Evolutionary conservation across 2,888 invertebrate species (phyloP).

Genomic region (Calameuta filiformis): DNA sequence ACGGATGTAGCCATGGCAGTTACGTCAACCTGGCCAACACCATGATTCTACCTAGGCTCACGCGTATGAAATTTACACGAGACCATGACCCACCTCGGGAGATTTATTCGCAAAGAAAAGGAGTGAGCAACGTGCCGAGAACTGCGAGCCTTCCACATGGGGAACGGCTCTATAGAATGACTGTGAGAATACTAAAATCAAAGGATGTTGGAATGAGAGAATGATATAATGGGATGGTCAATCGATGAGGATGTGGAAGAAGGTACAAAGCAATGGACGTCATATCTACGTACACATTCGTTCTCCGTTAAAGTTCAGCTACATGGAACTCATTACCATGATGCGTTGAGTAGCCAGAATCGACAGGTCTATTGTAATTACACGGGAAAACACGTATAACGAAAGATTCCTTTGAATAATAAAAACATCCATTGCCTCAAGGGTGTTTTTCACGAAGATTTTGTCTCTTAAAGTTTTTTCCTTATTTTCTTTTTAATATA

Average conservation of each 20-base stretch:
- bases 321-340: conserved; percentile 31
- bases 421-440: not conserved
- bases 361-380: not conserved
- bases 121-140: not conserved
- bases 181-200: not conserved
- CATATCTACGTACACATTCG: not conserved
- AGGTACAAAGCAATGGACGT: not conserved
- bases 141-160: not conserved
- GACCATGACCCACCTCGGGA: conserved; percentile 41
- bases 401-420: not conserved
- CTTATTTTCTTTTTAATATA: not conserved
- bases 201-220: not conserved
- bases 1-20: conserved; percentile 24
- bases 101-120: not conserved
- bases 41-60: conserved; percentile 27
- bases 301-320: conserved; percentile 26
- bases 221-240: not conserved
- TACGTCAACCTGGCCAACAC: conserved; percentile 1
- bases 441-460: not conserved
- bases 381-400: not conserved
- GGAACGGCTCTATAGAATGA: not conserved
- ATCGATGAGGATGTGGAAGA: not conserved
- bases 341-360: conserved; percentile 18
- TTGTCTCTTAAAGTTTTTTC: not conserved
- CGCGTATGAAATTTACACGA: conserved; percentile 39